Percentiles rank a stretch among this genome's conserved stretches.
Conservation (phyloP, 2,113 vertebrate genomes). For the Archilochus colubris region DNA sequence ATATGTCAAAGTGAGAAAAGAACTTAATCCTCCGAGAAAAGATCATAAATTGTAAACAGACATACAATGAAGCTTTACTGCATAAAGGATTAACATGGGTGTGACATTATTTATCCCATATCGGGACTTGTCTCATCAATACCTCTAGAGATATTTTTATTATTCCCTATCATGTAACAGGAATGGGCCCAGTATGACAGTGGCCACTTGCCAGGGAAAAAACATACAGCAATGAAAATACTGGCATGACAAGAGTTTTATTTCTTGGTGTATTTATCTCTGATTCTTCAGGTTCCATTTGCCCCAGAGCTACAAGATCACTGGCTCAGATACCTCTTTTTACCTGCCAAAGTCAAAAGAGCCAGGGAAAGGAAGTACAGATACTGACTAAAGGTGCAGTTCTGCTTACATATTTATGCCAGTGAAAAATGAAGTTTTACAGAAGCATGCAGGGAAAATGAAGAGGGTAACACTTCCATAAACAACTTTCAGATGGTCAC, state of each 20-base stretch:
- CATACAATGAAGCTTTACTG: not conserved
- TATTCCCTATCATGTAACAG: not conserved
- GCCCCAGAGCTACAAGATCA: not conserved
- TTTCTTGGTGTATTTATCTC: not conserved
- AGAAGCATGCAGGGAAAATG: conserved; percentile 18
- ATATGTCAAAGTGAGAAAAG: not conserved
- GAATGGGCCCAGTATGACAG: not conserved
- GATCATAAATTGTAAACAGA: not conserved
- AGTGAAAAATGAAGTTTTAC: conserved; percentile 7
- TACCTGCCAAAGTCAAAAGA: not conserved
- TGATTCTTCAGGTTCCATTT: not conserved
- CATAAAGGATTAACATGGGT: not conserved
- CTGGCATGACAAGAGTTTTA: not conserved
- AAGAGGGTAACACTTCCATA: not conserved
- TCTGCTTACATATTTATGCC: not conserved
- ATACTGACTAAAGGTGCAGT: not conserved
- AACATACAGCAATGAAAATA: not conserved
- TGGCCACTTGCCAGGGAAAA: not conserved
- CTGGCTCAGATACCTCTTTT: not conserved
- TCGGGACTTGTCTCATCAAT: not conserved
- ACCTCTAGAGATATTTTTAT: not conserved
- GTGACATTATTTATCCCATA: not conserved
- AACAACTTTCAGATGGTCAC: not conserved
- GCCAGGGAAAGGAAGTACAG: not conserved
- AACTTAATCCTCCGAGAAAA: not conserved